Evolutionary conservation across 2,888 invertebrate genomes (phyloP), one percentile per base, ranked within the genome.

Genomic region (Gisinianus flammeolus): DNA sequence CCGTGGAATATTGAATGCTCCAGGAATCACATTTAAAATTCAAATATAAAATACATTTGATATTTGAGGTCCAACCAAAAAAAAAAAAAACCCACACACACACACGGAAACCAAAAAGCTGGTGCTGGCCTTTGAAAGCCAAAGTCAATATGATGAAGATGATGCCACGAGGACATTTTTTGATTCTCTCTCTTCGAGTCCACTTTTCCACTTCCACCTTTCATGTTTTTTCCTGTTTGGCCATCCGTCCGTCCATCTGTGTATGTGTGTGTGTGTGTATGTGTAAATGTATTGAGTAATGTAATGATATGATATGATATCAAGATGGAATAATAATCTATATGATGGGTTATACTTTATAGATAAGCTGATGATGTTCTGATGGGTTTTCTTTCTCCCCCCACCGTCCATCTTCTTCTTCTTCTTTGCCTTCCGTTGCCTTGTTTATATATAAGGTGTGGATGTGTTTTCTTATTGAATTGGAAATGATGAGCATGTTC

Each of bases 401-500:
- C 6, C n/a, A 16, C 6, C 10, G 6, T 22, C 22, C 62, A 62
- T 8, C n/a, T 62, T 62, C n/a, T 62, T 62, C 22, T 62, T n/a
- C 8, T 62, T n/a, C 30, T 66, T n/a, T 66, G 16, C 12, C 30
- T 66, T n/a, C 66, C 26, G 5, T 8, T 66, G 26, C 16, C 12
- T 66, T 8, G 58, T 58, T 44, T 44, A 58, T 58, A 58, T n/a
- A n/a, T n/a, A n/a, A n/a, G 8, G 58, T 58, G 6, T 26, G 26
- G 5, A 68, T 24, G 19, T 24, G 56, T 56, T 62, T 30, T 56
- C 62, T 62, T 73, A 73, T 73, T 73, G 73, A 73, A 73, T 73
- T 62, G 73, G 73, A 73, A 72, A 73, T 73, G 73, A 73, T 73
- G 62, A 72, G 33, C 72, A 33, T 72, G 58, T 72, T 62, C 24